These are phyloP conservation scores for Orchesellides sinensis DNA, from an alignment of 2,888 invertebrate species.

Conservation along the genomic window DNA sequence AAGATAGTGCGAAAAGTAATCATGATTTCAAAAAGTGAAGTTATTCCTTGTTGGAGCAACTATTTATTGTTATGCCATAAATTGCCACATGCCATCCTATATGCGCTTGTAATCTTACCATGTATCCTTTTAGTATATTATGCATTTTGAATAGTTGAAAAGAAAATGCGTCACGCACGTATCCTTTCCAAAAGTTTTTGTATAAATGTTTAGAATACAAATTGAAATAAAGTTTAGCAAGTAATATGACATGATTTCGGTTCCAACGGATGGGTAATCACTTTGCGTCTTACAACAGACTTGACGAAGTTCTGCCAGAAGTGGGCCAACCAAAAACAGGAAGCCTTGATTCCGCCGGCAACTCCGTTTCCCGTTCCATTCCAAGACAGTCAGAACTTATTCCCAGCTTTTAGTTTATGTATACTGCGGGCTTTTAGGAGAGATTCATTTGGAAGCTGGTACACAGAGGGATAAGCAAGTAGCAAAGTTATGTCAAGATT, in stretches of 20 bases:
- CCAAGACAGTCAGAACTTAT: slow-evolving; percentile 45
- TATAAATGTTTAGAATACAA: background rate
- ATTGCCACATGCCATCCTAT: background rate
- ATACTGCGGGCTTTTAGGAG: no score
- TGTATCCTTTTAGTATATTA: no score
- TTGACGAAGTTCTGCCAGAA: slow-evolving; percentile 43
- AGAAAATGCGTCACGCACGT: background rate
- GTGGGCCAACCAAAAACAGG: slow-evolving; percentile 62
- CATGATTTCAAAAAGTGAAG: slow-evolving; percentile 12
- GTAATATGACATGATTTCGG: background rate
- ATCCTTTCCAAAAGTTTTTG: background rate
- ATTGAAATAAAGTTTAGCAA: background rate
- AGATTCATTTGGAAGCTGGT: slow-evolving; percentile 54
- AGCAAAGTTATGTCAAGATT: slow-evolving; percentile 23
- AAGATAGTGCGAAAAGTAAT: slow-evolving; percentile 29
- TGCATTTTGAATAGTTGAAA: no score
- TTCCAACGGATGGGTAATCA: background rate
- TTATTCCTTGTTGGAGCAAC: background rate
- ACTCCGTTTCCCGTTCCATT: slow-evolving; percentile 61
- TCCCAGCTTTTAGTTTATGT: no score
- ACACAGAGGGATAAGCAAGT: slow-evolving; percentile 50
- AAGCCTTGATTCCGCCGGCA: slow-evolving; percentile 62
- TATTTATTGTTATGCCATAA: background rate
- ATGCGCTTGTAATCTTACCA: no score
- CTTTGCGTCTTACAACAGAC: background rate